phyloP scores from a whole-genome alignment of 1,140 invertebrate genomes.

The Tetragnatha versicolor region DNA sequence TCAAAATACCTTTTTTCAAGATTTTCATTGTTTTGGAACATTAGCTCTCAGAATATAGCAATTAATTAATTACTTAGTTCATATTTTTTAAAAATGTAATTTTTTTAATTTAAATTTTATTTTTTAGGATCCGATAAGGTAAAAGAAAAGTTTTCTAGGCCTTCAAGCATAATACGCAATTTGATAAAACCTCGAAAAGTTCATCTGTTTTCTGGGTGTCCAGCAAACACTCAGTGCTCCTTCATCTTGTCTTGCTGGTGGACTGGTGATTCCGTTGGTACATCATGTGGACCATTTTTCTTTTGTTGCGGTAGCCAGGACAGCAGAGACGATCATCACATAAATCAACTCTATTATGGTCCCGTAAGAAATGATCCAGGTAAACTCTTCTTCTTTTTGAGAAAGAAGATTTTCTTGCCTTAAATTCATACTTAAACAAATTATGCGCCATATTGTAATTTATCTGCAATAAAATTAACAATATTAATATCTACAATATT shows the following conservation, averaged over 20 bases:
- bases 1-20: background rate
- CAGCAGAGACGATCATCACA: constrained; percentile 57
- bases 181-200: constrained; percentile 46
- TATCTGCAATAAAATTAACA: no score
- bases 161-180: constrained; percentile 15
- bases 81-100: no score
- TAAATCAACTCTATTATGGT: constrained; percentile 68
- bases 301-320: constrained; percentile 80
- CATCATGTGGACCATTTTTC: constrained; percentile 72
- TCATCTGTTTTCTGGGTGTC: constrained; percentile 39
- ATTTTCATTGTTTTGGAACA: no score
- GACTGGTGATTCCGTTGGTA: constrained; percentile 82
- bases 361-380: constrained; percentile 77
- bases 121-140: background rate
- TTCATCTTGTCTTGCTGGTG: constrained; percentile 93
- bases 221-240: constrained; percentile 73
- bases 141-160: constrained; percentile 32
- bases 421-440: no score
- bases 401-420: constrained; percentile 71
- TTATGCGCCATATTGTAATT: no score
- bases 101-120: background rate
- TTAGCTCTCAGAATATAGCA: no score
- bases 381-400: constrained; percentile 66
- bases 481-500: no score
- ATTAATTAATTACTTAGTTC: no score